These are phyloP conservation scores for Chloropsis cyanopogon DNA, from an alignment of 2,113 vertebrate genomes.

Conservation along the genomic window DNA sequence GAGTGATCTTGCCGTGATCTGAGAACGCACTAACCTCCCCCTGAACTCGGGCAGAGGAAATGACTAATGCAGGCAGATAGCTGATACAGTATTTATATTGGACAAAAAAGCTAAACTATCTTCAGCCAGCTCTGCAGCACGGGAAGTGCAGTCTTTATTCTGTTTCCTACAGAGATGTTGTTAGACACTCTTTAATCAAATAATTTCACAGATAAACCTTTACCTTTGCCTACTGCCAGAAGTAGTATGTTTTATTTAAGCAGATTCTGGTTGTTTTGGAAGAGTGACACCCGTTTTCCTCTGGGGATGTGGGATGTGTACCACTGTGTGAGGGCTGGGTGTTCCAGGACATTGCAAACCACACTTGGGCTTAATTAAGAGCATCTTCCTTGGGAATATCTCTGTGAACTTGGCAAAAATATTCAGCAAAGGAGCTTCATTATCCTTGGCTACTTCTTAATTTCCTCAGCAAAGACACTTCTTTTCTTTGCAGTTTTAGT, in stretches of 20 bases:
- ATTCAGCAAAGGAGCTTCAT: not conserved
- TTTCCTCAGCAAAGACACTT: not conserved
- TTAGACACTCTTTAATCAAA: constrained; percentile 54
- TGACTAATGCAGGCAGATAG: constrained; percentile 79
- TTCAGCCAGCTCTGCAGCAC: constrained; percentile 40
- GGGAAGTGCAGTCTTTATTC: constrained; percentile 75
- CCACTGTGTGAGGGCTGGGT: not conserved
- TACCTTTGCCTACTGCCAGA: constrained; percentile 11
- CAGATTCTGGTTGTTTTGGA: constrained; percentile 6
- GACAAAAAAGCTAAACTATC: constrained; percentile 61
- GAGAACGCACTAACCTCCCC: constrained; percentile 79
- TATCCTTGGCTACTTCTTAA: not conserved
- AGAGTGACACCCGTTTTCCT: not conserved
- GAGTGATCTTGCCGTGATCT: constrained; percentile 60
- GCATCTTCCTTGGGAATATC: not conserved
- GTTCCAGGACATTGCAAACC: not conserved
- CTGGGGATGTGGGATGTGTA: not conserved
- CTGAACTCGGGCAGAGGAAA: constrained; percentile 78
- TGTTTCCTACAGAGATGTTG: constrained; percentile 74
- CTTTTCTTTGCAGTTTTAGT: not conserved
- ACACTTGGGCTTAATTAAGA: not conserved
- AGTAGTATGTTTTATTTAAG: constrained; percentile 7
- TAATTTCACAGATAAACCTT: constrained; percentile 34
- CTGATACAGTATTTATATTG: constrained; percentile 81
- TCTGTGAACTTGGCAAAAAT: not conserved